Evolutionary conservation across 2,888 invertebrate genomes (phyloP).

Genomic region (Heliconius ethilla): DNA sequence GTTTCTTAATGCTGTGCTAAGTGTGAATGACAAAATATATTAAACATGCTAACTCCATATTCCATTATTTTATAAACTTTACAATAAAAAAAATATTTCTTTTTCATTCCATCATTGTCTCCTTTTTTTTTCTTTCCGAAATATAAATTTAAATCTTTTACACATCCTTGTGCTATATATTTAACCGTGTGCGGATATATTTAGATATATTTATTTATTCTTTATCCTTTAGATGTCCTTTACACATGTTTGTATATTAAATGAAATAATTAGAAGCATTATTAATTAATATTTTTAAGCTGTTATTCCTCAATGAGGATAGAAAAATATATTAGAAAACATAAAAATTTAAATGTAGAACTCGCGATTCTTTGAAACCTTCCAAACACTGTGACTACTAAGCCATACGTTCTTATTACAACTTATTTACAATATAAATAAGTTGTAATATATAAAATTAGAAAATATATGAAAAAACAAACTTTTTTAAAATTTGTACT

Average conservation of each 20-base stretch:
- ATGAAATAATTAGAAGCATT: neutral
- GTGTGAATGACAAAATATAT: constrained; percentile 17
- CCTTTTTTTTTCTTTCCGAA: neutral
- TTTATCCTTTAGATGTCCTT: neutral
- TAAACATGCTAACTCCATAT: constrained; percentile 28
- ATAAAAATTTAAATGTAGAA: no score
- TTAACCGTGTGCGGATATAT: neutral
- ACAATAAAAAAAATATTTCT: no score
- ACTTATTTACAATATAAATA: neutral
- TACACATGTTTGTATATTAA: neutral
- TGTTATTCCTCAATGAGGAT: no score
- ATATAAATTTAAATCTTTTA: neutral
- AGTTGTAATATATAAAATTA: neutral
- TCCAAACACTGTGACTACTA: no score
- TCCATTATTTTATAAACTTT: neutral
- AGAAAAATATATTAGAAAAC: no score
- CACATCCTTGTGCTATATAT: no score
- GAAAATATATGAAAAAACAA: neutral
- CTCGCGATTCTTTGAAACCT: no score
- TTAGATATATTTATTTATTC: neutral
- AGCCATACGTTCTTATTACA: no score
- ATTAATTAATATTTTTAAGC: no score
- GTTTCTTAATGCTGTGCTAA: constrained; percentile 37
- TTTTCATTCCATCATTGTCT: no score
- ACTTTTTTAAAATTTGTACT: no score